These are phyloP conservation scores for Anoura caudifer DNA, from an alignment of 2,113 vertebrate species.

Conservation along the genomic window DNA sequence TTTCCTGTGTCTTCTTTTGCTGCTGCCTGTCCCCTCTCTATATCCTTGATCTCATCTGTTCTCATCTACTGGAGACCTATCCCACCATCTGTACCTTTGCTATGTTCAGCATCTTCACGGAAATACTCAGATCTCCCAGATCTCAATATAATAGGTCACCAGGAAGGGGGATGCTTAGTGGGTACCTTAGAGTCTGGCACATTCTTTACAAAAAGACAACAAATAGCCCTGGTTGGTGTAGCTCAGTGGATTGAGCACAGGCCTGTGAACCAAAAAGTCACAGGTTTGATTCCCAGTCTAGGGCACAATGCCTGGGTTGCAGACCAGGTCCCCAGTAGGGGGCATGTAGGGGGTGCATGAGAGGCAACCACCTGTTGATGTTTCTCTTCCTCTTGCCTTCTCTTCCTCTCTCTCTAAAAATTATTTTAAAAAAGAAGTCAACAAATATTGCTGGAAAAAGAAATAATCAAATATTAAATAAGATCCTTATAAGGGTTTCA, in stretches of 20 bases:
- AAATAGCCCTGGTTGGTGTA: not conserved
- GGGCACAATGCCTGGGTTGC: too few relatives aligned
- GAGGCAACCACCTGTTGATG: too few relatives aligned
- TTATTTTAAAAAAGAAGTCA: not conserved
- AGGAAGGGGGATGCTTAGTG: not conserved
- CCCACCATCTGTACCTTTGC: not conserved
- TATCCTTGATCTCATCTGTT: not conserved
- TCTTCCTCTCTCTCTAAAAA: too few relatives aligned
- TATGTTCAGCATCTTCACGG: not conserved
- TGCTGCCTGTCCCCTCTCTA: not conserved
- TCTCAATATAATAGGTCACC: not conserved
- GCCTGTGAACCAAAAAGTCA: too few relatives aligned
- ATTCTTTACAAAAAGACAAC: not conserved
- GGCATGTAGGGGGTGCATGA: too few relatives aligned
- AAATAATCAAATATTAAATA: not conserved
- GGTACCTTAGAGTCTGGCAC: not conserved
- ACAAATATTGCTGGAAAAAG: constrained; percentile 1
- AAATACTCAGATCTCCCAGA: not conserved
- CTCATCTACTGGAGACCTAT: not conserved
- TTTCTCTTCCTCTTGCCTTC: too few relatives aligned
- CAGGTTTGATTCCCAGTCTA: too few relatives aligned
- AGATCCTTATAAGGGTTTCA: not conserved
- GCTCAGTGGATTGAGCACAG: too few relatives aligned
- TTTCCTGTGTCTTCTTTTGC: not conserved
- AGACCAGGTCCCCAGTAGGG: too few relatives aligned